Base-by-base conservation (phyloP, 2,888 invertebrate species). In the Himalopsyche kuldschensis region DNA sequence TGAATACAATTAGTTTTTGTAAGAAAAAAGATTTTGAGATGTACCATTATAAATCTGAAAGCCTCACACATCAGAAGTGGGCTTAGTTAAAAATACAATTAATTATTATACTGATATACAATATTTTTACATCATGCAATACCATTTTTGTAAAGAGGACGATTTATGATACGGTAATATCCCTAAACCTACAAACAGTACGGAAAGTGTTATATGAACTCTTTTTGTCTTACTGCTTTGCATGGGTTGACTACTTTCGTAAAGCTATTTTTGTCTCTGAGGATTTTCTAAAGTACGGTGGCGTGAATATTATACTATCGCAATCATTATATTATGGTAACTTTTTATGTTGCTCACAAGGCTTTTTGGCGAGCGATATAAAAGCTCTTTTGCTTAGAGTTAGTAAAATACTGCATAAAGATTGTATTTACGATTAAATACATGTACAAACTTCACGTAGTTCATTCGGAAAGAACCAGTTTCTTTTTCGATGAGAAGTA, bases 211-310 rank as follows among this genome's bases (percentile, higher is more conserved):
- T 30, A 69, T 69, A 15, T 27, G 20, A 30, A 69, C 69, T 27
- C 27, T 69, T 69, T 69, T 69, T 69, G 69, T 69, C 69, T 69
- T 69, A 69, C 69, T 69, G 69, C 27, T 69, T 69, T 69, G 69
- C 69, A 69, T 69, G 69, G 69, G 69, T 69, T 69, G 69, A 69
- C 69, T 69, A 69, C 69, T 69, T 69, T 69, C 69, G 69, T 69
- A 69, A 69, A 69, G 69, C 69, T 69, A 69, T 69, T 69, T 69
- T 69, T 27, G 69, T 69, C 69, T 69, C 69, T 30, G 30, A 69
- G 69, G 69, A 69, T 69, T 15, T 27, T 27, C 69, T 27, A 10
- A 69, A 69, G 69, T 69, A 69, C 69, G 69, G 69, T 69, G 27
- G 69, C 69, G 69, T 69, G 69, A 69, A 69, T 69, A 69, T 69